These are phyloP conservation scores for Zoanthus sociatus DNA, from an alignment of 92 coral and sea anemone genomes.

Conservation along the genomic window DNA sequence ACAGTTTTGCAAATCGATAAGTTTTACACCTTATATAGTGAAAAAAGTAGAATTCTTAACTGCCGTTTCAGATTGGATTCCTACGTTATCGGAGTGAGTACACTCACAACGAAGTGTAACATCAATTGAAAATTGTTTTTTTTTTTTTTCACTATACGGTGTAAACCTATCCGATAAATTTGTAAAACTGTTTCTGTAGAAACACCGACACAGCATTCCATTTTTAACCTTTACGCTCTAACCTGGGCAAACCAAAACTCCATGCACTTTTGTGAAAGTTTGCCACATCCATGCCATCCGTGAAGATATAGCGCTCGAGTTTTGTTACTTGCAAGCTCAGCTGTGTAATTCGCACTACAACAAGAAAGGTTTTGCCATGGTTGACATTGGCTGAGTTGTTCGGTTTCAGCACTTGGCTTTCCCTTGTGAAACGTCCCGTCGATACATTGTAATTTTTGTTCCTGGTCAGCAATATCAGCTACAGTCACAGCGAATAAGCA, in stretches of 20 bases:
- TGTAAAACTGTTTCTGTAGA: no score
- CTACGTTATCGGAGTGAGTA: no score
- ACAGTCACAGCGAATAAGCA: background rate
- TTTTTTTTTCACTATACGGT: no score
- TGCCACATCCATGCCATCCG: slow-evolving; percentile 84
- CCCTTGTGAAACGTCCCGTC: slow-evolving; percentile 79
- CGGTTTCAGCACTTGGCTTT: slow-evolving; percentile 70
- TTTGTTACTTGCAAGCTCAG: slow-evolving; percentile 65
- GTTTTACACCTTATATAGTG: no score
- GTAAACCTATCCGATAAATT: no score
- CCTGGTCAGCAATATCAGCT: background rate
- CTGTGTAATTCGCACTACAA: slow-evolving; percentile 77
- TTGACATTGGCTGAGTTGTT: slow-evolving; percentile 63
- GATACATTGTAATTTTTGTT: slow-evolving; percentile 59
- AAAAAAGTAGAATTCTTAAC: no score
- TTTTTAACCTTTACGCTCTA: background rate
- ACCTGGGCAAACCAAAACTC: slow-evolving; percentile 90
- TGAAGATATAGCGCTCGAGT: slow-evolving; percentile 76
- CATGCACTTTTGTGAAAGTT: slow-evolving; percentile 73
- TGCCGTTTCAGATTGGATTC: no score
- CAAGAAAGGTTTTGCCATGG: slow-evolving; percentile 74
- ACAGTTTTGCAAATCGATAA: no score
- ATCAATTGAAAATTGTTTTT: no score
- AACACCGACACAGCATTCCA: no score
- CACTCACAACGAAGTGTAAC: no score